A percentile compares a stretch with the other conserved stretches of the same genome.
phyloP scores from a whole-genome alignment of 2,113 vertebrate genomes.

The Cairina moschata region DNA sequence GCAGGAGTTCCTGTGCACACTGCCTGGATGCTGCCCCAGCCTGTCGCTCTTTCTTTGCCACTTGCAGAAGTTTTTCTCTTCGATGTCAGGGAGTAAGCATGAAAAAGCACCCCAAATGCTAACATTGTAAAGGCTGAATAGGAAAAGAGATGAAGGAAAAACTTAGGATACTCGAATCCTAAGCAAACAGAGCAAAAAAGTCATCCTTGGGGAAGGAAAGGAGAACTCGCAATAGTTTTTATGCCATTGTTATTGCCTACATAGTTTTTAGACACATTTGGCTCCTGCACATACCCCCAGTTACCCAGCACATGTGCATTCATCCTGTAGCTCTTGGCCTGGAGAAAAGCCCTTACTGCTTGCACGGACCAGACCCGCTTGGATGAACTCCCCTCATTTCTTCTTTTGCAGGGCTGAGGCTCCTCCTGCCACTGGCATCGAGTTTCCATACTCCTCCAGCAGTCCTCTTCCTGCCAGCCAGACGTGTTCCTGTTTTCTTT shows the following conservation, averaged over 20 bases:
- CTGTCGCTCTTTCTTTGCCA: neutral
- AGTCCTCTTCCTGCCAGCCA: neutral
- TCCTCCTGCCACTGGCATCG: neutral
- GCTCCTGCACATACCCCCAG: neutral
- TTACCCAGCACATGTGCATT: neutral
- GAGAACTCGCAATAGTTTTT: neutral
- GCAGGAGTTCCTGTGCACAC: accelerated
- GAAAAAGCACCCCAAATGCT: neutral
- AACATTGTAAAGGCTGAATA: neutral
- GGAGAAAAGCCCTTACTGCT: neutral
- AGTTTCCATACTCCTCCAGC: neutral
- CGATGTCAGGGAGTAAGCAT: neutral
- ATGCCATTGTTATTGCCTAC: neutral
- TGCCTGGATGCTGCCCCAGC: neutral
- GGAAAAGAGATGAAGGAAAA: neutral
- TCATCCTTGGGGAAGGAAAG: neutral
- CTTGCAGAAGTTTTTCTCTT: neutral
- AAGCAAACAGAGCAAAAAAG: neutral
- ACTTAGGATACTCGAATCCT: neutral
- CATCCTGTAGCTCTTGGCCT: neutral
- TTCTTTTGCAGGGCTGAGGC: neutral
- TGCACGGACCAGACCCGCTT: neutral
- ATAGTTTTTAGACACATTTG: neutral
- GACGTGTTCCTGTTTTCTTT: neutral
- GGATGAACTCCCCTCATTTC: neutral